Base-by-base conservation (phyloP, 2,888 invertebrate species). In the Malthinus seriepunctatus region DNA sequence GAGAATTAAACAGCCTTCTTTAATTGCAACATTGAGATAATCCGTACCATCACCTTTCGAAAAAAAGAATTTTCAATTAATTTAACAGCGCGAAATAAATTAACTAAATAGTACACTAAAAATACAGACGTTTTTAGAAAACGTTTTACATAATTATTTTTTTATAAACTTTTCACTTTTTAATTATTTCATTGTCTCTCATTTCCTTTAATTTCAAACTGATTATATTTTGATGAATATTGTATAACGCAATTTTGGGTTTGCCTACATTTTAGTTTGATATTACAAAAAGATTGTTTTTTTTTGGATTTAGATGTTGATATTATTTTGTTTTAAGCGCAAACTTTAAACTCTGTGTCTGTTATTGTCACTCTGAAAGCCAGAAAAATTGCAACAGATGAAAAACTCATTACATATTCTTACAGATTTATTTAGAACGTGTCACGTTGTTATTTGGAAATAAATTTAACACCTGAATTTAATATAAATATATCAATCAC, bases 1-100 rank as follows among this genome's bases (percentile, higher is more conserved):
- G 48, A 96, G 83, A 32, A 91, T 89, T 7, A 95, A 88, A 2
- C 92, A 93, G 0, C 96, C 96, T 73, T 95, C 95, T 63, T 90
- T 88, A 32, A 97, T 85, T 0, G 93, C 93, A 58, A 97, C 82
- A 73, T 93, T 93, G 51, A 97, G 81, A 79, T 93, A 95, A 78
- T 97, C 95, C 9, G 89, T 89, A 67, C 89, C 91, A 73, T 95
- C 92, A 51, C 95, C 96, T 90, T 80, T 63, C 76, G 79, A 74
- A 70, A 77, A 76, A 23, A 23, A 23, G 23, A 23, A 23, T 23
- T 23, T 23, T 23, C 6, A 12, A 15, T 12, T 9, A 23, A 23
- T 23, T 5, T 23, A 23, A 23, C 5, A 23, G 23, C 23, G 2
- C 42, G 9, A 42, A 9, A 10, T 50, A 11, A 15, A 45, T 23